Conservation (phyloP, 2,888 invertebrate genomes). For the Stenurella melanura region DNA sequence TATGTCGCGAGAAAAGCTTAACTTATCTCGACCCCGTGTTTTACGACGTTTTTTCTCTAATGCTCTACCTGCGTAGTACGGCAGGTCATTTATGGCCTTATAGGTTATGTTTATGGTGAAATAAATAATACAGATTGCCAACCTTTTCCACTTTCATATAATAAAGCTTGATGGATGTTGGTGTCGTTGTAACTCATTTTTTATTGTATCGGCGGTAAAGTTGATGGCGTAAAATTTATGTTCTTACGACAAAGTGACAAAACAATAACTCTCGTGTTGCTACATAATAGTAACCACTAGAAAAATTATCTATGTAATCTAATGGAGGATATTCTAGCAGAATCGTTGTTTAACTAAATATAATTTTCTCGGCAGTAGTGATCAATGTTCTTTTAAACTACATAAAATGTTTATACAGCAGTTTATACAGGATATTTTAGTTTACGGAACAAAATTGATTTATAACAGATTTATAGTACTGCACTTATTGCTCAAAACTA, state of each 20-base stretch:
- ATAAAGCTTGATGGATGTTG: constrained; percentile 52
- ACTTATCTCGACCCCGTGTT: constrained; percentile 27
- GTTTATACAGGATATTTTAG: too few species aligned
- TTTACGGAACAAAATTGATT: too few species aligned
- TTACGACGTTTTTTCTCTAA: constrained; percentile 52
- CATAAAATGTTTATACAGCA: too few species aligned
- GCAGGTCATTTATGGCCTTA: constrained; percentile 59
- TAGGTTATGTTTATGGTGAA: constrained; percentile 60
- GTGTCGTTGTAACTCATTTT: constrained; percentile 38
- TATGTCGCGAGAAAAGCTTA: constrained; percentile 42
- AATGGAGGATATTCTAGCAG: too few species aligned
- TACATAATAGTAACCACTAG: too few species aligned
- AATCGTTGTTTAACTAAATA: too few species aligned
- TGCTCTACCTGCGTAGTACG: constrained; percentile 54
- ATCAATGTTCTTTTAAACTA: too few species aligned
- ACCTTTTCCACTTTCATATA: constrained; percentile 47
- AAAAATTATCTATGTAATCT: too few species aligned
- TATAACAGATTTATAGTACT: too few species aligned
- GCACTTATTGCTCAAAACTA: too few species aligned
- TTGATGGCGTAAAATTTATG: constrained; percentile 32
- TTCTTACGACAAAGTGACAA: constrained; percentile 29
- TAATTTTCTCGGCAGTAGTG: too few species aligned
- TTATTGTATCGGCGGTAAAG: constrained; percentile 30
- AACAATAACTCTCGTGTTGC: constrained; percentile 9
- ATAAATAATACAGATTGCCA: constrained; percentile 62